Percentiles rank a stretch among this genome's conserved stretches.
Conservation (phyloP, 2,113 vertebrate genomes). For the Halichoerus grypus region DNA sequence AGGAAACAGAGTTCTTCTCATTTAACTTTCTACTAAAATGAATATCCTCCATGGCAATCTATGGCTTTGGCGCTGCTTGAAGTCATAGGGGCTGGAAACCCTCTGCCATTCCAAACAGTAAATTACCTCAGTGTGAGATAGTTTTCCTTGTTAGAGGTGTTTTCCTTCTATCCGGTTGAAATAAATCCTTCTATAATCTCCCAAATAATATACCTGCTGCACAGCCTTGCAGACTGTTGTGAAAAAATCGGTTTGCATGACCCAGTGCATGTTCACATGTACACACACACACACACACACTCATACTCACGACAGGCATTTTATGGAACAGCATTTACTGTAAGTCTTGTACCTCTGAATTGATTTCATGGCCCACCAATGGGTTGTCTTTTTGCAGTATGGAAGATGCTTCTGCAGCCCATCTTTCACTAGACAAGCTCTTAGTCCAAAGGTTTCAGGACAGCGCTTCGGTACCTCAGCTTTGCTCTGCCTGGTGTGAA, state of each 20-base stretch:
- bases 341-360: neutral
- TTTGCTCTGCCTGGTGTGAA: neutral
- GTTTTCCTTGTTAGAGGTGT: neutral
- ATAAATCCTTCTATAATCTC: neutral
- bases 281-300: neutral
- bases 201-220: neutral
- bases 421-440: neutral
- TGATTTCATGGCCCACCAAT: neutral
- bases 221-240: neutral
- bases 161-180: conserved; percentile 17
- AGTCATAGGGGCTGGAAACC: neutral
- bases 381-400: neutral
- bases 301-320: neutral
- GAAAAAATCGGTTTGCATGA: neutral
- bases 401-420: neutral
- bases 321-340: neutral
- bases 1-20: conserved; percentile 25
- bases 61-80: neutral
- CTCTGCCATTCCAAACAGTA: neutral
- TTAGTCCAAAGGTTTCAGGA: neutral
- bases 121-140: neutral
- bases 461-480: neutral
- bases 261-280: neutral
- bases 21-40: neutral
- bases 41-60: neutral